Evolutionary conservation across 2,888 invertebrate species (phyloP), one percentile per base, ranked within the genome.

Genomic region (Sesia apiformis): DNA sequence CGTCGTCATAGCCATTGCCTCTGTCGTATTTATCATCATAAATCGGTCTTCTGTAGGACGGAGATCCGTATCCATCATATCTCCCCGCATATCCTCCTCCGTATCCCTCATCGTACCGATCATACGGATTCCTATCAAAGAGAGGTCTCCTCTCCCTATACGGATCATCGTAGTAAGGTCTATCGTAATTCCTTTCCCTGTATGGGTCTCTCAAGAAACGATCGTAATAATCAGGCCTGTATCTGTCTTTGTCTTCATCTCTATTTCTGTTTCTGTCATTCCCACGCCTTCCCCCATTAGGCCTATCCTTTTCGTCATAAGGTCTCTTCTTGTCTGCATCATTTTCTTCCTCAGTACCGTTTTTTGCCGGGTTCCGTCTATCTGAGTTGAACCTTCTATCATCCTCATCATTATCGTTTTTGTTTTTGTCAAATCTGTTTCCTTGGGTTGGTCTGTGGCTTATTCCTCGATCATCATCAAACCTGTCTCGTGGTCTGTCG

Each of bases 161-260:
- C 3, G 70, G 69, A 53, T 81, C 84, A 39, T 84, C 83, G 49
- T 83, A 76, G 58, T 69, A 69, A 3, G 67, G 54, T 4, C 60
- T 75, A 52, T 77, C 65, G 4, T 78, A 74, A 49, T 73, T 74
- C 52, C 81, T 74, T 51, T 81, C 81, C 62, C 83, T 78, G 53
- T 81, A 78, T 0, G 86, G 81, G 60, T 88, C 87, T 60, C 84
- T 74, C 49, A 86, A 58, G 58, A 84, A 86, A 55, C 85, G 74
- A 43, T 88, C 86, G 55, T 87, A 87, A 53, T 87, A 84, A 58
- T 87, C 86, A 5, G 81, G 82, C n/a, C 81, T 74, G 56, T 87
- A 86, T 58, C 82, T 77, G 50, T 87, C 87, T 58, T 86, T 74
- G 43, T 86, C 84, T 6, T 81, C 81, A 53, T 84, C 67, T 60